phyloP scores from a whole-genome alignment of 2,113 vertebrate genomes.

The Chelonoidis abingdonii region DNA sequence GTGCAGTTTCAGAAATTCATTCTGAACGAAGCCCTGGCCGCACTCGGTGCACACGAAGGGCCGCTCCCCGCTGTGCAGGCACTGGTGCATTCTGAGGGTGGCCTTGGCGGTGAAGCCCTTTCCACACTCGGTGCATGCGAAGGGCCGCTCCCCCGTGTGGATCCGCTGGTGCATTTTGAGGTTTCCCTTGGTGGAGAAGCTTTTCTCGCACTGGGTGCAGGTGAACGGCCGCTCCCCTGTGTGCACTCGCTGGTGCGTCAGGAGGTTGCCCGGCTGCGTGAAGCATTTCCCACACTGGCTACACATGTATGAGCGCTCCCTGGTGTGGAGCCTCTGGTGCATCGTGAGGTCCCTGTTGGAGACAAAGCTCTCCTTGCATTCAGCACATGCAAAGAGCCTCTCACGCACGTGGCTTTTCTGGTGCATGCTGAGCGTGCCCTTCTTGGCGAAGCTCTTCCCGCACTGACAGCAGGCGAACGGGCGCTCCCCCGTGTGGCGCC shows the following conservation, averaged over 20 bases:
- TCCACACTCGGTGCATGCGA: constrained; percentile 65
- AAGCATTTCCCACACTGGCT: too few species aligned
- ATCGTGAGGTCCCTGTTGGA: too few species aligned
- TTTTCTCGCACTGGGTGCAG: constrained; percentile 71
- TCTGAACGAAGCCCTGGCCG: too few species aligned
- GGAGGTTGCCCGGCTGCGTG: too few species aligned
- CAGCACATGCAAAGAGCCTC: constrained; percentile 7
- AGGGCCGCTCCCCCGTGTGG: constrained; percentile 65
- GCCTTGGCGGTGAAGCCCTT: background rate
- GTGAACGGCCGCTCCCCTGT: constrained; percentile 69
- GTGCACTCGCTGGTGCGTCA: constrained; percentile 67
- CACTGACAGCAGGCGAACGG: too few species aligned
- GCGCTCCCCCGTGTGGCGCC: too few species aligned
- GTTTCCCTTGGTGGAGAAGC: constrained; percentile 70
- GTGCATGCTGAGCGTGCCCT: too few species aligned
- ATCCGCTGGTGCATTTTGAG: constrained; percentile 74
- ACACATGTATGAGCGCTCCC: too few species aligned
- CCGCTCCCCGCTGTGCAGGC: constrained; percentile 36
- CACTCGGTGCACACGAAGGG: too few species aligned
- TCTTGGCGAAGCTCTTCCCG: too few species aligned
- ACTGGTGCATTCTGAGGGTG: constrained; percentile 72
- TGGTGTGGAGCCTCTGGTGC: constrained; percentile 18
- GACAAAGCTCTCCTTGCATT: constrained; percentile 1
- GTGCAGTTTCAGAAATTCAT: too few species aligned
- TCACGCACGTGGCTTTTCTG: too few species aligned